A percentile compares a stretch with the other conserved stretches of the same genome.
Evolutionary conservation across 2,797 vertebrate species (phyloP).

Genomic region (Sebastes paucispinis): DNA sequence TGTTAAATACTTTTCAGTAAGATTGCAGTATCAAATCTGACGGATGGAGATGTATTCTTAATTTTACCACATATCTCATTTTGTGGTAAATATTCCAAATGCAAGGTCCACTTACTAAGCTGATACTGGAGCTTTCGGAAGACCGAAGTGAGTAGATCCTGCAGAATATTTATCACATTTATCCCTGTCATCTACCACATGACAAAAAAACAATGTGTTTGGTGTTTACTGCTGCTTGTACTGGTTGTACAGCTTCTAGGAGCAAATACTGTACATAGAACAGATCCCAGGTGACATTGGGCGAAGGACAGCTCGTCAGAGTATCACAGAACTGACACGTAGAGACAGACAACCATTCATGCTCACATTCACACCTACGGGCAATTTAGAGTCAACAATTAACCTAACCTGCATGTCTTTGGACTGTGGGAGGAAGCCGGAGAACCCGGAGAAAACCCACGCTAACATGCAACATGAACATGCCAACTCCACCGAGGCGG

Average conservation of each 20-base stretch:
- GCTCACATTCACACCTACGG: too few relatives aligned
- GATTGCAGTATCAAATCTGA: not conserved
- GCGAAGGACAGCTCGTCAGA: accelerated
- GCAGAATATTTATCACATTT: not conserved
- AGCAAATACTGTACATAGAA: not conserved
- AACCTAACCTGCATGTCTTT: too few relatives aligned
- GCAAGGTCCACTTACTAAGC: not conserved
- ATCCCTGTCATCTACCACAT: not conserved
- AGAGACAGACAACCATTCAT: too few relatives aligned
- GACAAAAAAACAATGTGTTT: not conserved
- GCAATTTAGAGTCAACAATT: too few relatives aligned
- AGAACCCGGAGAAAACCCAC: accelerated
- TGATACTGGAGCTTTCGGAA: not conserved
- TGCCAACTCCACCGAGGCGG: too few relatives aligned
- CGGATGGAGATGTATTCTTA: too few relatives aligned
- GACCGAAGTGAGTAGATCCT: not conserved
- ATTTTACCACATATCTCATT: not conserved
- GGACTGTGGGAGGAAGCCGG: too few relatives aligned
- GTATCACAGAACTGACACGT: too few relatives aligned
- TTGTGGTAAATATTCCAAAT: not conserved
- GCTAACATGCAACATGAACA: too few relatives aligned
- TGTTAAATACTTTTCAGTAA: not conserved
- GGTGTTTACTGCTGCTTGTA: too few relatives aligned
- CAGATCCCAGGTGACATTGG: too few relatives aligned
- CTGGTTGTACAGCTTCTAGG: not conserved